Base-by-base conservation (phyloP, 2,797 vertebrate genomes). In the Microctenopoma lineatum region DNA sequence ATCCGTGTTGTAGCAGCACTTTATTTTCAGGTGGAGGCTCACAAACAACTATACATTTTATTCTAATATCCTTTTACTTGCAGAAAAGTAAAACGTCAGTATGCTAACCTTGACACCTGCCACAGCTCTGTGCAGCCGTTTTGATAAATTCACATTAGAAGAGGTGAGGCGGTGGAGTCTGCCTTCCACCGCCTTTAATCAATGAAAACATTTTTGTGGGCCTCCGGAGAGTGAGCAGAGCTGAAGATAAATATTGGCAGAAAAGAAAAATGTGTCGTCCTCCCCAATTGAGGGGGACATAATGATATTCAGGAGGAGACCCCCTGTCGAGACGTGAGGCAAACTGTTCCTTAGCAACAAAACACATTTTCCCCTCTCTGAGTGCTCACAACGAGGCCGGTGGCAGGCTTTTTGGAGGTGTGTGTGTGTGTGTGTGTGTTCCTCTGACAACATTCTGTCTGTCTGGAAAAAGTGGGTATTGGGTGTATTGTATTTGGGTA, bases 311-410 rank as follows among this genome's bases (percentile, higher is more conserved):
- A 90, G 86, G 86, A 90, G 79, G 79, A 91, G 87, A 86, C 80
- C 87, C 87, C 89, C 91, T 69, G 75, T 85, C 10, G 88, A 84
- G 91, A 89, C 69, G 73, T 69, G 81, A 88, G 89, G 87, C 90
- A 89, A 90, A 90, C 90, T 91, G 92, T 93, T 94, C 84, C 92
- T 92, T 90, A 93, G 93, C 92, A 94, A 94, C 93, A 92, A 92
- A 92, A 93, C 90, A 91, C 87, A 89, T 84, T 87, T 83, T 87
- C 29, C 81, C 70, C 70, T 82, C 60, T 73, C 54, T 6, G 67
- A 81, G 68, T 55, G 62, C 70, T 85, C 63, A 50, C 44, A 75
- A 64, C 10, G 51, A 74, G 67, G 48, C 71, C 80, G 71, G 59
- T 73, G 64, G 53, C 18, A 27, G 59, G 46, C 27, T 44, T 59